Evolutionary conservation across 2,797 vertebrate species (phyloP).

Genomic region (Gymnodraco acuticeps): DNA sequence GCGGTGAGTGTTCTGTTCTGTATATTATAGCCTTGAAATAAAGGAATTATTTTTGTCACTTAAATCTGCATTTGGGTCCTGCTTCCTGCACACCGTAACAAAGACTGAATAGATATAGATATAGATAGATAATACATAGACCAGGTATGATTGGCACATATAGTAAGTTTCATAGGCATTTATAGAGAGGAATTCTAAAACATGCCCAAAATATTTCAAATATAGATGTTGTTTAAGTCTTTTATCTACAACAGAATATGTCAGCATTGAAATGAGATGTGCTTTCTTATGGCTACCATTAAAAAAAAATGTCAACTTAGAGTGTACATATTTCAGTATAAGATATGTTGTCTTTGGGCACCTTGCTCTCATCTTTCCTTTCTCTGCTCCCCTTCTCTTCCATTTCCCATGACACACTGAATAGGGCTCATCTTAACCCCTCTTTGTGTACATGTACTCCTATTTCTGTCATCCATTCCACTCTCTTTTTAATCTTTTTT

Average conservation of each 20-base stretch:
- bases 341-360: constrained; percentile 10
- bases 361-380: constrained; percentile 21
- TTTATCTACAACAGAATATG: constrained; percentile 1
- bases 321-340: constrained; percentile 15
- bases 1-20: no score
- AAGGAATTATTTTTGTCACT: no score
- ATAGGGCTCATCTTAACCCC: constrained; percentile 30
- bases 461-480: constrained; percentile 31
- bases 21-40: no score
- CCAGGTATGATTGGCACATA: neutral
- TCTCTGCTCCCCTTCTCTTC: constrained; percentile 2
- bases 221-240: neutral
- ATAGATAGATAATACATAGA: neutral
- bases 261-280: neutral
- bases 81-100: no score
- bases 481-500: constrained; percentile 32
- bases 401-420: constrained; percentile 15
- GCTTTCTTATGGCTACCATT: constrained; percentile 9
- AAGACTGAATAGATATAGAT: no score
- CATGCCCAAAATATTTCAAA: neutral
- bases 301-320: neutral
- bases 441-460: constrained; percentile 24
- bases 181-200: constrained; percentile 20
- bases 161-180: neutral
- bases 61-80: no score